Conservation (phyloP, 2,797 vertebrate species). For the Phataginus tricuspis region DNA sequence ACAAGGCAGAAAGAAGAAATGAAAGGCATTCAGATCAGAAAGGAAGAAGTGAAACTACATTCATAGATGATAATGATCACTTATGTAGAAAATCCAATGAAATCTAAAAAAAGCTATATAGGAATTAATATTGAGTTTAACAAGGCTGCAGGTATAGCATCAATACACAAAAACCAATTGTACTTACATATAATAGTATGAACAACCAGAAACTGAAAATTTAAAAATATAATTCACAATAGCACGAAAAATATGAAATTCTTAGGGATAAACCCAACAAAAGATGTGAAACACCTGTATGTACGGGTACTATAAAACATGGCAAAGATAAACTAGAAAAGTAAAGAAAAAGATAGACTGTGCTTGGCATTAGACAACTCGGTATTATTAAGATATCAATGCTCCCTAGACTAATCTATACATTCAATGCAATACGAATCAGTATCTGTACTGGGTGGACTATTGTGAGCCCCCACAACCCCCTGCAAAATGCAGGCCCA, state of each 20-base stretch:
- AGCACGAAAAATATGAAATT: background rate
- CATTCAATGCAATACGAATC: background rate
- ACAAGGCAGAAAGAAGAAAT: background rate
- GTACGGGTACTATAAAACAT: background rate
- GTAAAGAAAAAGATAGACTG: background rate
- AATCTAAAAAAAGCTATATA: background rate
- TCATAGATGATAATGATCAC: background rate
- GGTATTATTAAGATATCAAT: background rate
- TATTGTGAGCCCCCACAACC: background rate
- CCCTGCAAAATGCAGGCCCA: background rate
- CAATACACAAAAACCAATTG: background rate
- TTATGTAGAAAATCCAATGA: background rate
- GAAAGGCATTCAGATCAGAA: background rate
- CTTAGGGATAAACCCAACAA: background rate
- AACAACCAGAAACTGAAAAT: background rate
- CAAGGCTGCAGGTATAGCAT: background rate
- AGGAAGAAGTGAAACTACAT: background rate
- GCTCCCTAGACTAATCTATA: background rate
- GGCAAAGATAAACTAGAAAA: background rate
- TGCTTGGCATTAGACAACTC: background rate
- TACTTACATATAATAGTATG: background rate
- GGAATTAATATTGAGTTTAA: background rate
- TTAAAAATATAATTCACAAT: background rate
- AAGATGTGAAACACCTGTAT: background rate
- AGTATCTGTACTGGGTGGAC: background rate